These are phyloP conservation scores for Cryptomyrus ogoouensis DNA, from an alignment of 2,113 vertebrate species.

Conservation along the genomic window DNA sequence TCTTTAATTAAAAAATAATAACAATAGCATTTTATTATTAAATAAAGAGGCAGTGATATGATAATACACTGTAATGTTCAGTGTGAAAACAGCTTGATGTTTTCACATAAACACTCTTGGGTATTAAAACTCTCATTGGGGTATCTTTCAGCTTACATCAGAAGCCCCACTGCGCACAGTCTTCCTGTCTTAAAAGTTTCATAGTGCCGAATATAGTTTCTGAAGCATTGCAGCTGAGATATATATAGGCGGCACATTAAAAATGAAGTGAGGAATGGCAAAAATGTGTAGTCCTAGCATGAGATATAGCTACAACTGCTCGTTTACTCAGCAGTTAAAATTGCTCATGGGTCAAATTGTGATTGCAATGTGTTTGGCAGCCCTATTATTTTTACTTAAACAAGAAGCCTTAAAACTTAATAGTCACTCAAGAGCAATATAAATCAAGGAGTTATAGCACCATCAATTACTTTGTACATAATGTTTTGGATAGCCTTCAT, in stretches of 20 bases:
- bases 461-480: not conserved
- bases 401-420: constrained; percentile 8
- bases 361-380: not conserved
- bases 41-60: not conserved
- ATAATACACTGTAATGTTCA: not conserved
- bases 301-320: not conserved
- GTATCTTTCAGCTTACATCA: constrained; percentile 2
- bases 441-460: not conserved
- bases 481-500: not conserved
- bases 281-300: not conserved
- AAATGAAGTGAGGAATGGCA: not conserved
- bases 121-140: not conserved
- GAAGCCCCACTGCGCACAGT: not conserved
- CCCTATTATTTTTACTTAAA: not conserved
- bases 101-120: constrained; percentile 12
- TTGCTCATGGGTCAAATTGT: not conserved
- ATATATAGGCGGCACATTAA: not conserved
- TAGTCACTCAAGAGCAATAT: not conserved
- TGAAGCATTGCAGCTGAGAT: not conserved
- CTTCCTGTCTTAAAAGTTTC: constrained; percentile 1
- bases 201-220: not conserved
- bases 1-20: not conserved
- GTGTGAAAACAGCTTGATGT: constrained; percentile 13
- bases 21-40: not conserved
- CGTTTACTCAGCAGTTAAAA: not conserved